These are phyloP conservation scores for Theropithecus gelada DNA, from an alignment of 2,113 vertebrate species.

Conservation along the genomic window DNA sequence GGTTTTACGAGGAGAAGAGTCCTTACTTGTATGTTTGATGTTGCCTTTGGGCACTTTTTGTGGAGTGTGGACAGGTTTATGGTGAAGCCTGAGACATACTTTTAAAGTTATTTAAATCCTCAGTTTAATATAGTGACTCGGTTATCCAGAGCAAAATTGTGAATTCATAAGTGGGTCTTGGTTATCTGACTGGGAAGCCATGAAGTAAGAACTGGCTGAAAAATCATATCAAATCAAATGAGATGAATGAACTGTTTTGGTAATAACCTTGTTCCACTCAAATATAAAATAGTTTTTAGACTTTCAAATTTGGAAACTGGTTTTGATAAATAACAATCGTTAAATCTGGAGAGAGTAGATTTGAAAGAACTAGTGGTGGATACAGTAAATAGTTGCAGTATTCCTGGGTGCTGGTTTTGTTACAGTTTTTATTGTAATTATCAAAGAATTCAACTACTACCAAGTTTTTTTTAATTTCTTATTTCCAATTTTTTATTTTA, in stretches of 20 bases:
- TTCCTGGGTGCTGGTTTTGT: not conserved
- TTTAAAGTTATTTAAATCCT: not conserved
- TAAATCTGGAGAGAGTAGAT: not conserved
- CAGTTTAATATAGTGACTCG: not conserved
- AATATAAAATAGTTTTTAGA: not conserved
- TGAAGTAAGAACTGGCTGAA: not conserved
- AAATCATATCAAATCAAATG: not conserved
- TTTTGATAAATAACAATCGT: not conserved
- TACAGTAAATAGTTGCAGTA: not conserved
- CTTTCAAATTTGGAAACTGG: not conserved
- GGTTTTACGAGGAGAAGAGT: not conserved
- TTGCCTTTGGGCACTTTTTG: not conserved
- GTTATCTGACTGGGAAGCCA: not conserved
- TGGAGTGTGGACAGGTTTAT: not conserved
- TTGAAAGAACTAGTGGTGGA: not conserved
- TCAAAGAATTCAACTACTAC: not conserved
- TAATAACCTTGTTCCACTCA: not conserved
- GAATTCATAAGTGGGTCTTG: not conserved
- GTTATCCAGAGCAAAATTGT: not conserved
- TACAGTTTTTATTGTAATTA: not conserved
- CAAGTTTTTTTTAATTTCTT: not conserved
- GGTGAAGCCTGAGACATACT: not conserved
- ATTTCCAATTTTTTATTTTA: too few species aligned
- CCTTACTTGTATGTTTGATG: not conserved
- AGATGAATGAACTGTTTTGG: not conserved